A percentile compares a stretch with the other conserved stretches of the same genome.
These are phyloP conservation scores for Gobius niger DNA, from an alignment of 2,113 vertebrate species.

Conservation along the genomic window DNA sequence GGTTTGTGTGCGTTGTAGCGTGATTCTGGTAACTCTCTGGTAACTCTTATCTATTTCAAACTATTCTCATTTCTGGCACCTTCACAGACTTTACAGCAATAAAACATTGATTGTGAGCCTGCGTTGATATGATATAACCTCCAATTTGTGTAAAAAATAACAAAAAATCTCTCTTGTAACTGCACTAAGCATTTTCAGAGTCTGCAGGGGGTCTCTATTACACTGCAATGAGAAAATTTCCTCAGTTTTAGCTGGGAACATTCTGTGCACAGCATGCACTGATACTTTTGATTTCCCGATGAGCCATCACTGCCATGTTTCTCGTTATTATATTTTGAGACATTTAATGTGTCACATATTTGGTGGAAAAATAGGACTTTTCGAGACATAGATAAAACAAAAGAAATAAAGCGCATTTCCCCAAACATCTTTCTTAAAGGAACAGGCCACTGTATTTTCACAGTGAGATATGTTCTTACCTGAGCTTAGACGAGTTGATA, in stretches of 20 bases:
- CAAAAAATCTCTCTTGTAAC: no score
- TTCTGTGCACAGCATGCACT: neutral
- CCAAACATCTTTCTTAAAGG: no score
- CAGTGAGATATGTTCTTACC: no score
- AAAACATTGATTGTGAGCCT: neutral
- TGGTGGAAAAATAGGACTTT: no score
- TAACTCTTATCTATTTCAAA: constrained; percentile 14
- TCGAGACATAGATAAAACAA: no score
- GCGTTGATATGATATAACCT: neutral
- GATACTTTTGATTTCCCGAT: neutral
- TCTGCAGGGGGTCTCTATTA: neutral
- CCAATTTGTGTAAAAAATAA: neutral
- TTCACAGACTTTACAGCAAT: neutral
- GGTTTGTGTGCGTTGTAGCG: neutral
- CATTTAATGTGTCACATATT: no score
- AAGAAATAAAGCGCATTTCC: no score
- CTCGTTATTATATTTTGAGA: neutral
- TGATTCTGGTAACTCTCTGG: constrained; percentile 20
- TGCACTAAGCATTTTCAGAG: constrained; percentile 12
- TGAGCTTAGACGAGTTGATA: no score
- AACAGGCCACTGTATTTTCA: no score
- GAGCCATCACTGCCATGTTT: neutral
- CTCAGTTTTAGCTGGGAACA: neutral
- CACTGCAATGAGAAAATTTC: neutral
- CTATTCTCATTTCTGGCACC: neutral